A percentile compares a stretch with the other conserved stretches of the same genome.
Evolutionary conservation across 1,140 invertebrate species (phyloP).

Genomic region (Drosophila serrata): DNA sequence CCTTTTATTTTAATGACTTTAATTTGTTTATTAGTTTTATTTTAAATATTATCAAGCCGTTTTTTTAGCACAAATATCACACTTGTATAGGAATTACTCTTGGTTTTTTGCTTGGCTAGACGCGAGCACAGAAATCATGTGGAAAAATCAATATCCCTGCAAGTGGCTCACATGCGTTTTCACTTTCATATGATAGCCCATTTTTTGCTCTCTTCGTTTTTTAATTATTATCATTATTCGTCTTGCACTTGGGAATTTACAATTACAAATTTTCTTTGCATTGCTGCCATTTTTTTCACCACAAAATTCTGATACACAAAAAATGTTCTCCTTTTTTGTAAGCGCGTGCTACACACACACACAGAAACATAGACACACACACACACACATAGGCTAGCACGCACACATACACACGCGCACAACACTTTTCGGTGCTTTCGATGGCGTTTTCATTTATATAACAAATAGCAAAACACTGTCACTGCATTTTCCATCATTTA

Average conservation of each 20-base stretch:
- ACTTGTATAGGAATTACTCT: conserved; percentile 10
- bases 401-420: conserved; percentile 52
- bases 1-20: conserved; percentile 13
- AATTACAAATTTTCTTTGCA: conserved; percentile 21
- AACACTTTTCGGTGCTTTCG: conserved; percentile 68
- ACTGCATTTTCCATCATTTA: conserved; percentile 8
- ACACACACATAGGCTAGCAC: conserved; percentile 24
- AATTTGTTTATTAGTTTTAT: conserved; percentile 26
- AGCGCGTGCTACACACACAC: conserved; percentile 59
- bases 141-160: conserved; percentile 78
- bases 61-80: neutral
- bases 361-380: conserved; percentile 24
- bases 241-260: conserved; percentile 37
- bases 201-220: conserved; percentile 11
- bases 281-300: conserved; percentile 36
- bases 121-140: conserved; percentile 48
- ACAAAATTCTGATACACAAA: conserved; percentile 75
- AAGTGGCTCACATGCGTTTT: conserved; percentile 69
- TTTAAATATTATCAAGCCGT: neutral
- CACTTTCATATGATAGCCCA: conserved; percentile 65
- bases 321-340: conserved; percentile 69
- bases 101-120: conserved; percentile 22
- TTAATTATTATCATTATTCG: neutral
- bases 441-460: conserved; percentile 68
- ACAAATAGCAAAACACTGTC: conserved; percentile 39